phyloP scores from a whole-genome alignment of 2,888 invertebrate genomes.

The Drosophila percnosoma region DNA sequence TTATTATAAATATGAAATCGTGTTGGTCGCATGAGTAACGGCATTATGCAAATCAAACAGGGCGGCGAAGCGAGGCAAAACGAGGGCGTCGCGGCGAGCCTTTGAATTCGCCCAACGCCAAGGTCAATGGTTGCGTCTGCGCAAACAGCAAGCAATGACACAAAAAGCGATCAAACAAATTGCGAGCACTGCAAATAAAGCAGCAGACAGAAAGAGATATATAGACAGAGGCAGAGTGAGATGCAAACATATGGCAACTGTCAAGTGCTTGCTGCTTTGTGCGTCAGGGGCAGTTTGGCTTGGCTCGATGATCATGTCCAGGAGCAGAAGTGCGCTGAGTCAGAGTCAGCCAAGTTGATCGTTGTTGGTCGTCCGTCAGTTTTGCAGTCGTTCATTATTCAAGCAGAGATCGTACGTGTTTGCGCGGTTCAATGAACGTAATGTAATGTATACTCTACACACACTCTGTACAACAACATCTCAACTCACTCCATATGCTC shows the following conservation, averaged over 20 bases:
- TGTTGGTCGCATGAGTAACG: slow-evolving; percentile 59
- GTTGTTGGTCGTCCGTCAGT: slow-evolving; percentile 24
- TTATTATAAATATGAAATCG: slow-evolving; percentile 9
- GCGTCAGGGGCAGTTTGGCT: slow-evolving; percentile 35
- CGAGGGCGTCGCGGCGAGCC: slow-evolving; percentile 58
- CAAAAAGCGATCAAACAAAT: slow-evolving; percentile 28
- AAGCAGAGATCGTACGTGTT: slow-evolving; percentile 42
- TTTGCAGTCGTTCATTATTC: slow-evolving; percentile 39
- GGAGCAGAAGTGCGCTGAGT: slow-evolving; percentile 38
- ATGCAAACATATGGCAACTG: slow-evolving; percentile 1
- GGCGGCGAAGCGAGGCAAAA: slow-evolving; percentile 30
- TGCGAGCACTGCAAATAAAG: slow-evolving; percentile 39
- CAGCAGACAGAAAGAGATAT: slow-evolving; percentile 10
- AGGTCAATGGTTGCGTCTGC: slow-evolving; percentile 75
- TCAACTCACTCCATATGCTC: slow-evolving; percentile 4
- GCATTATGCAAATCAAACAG: slow-evolving; percentile 62
- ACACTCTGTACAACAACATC: slow-evolving; percentile 3
- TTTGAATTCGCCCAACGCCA: slow-evolving; percentile 61
- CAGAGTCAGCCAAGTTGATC: slow-evolving; percentile 32
- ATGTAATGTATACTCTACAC: slow-evolving; percentile 58
- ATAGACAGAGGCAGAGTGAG: slow-evolving; percentile 3
- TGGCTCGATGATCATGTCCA: slow-evolving; percentile 30
- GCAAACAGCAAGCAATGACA: slow-evolving; percentile 48
- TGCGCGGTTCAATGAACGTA: slow-evolving; percentile 70
- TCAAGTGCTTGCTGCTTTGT: slow-evolving; percentile 24